These are phyloP conservation scores for Typhlomys cinereus DNA, from an alignment of 2,113 vertebrate species.

Conservation along the genomic window DNA sequence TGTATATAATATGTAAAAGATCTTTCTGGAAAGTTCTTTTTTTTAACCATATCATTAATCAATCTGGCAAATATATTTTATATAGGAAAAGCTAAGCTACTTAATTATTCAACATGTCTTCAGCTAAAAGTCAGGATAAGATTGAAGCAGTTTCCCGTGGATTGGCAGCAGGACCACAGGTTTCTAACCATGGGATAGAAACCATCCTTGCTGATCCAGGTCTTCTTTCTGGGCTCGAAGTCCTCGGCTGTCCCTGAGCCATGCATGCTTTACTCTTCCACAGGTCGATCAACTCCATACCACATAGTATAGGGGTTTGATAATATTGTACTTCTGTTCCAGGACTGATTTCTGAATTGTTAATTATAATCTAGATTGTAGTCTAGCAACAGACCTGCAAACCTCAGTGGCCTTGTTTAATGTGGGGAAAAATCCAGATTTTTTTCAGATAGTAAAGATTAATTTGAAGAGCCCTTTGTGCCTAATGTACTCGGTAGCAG, in stretches of 20 bases:
- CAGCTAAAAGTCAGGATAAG: neutral
- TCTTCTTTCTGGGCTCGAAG: neutral
- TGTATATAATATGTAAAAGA: no score
- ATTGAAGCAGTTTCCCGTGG: neutral
- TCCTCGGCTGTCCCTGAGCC: no score
- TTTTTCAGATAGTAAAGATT: constrained; percentile 27
- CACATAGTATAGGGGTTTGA: no score
- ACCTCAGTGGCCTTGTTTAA: constrained; percentile 45
- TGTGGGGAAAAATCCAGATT: neutral
- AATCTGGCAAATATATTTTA: constrained; percentile 32
- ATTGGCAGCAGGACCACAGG: neutral
- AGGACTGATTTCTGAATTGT: no score
- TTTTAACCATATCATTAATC: constrained; percentile 30
- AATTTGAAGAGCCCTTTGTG: constrained; percentile 9
- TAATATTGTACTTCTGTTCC: no score
- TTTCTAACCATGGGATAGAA: neutral
- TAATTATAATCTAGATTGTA: no score
- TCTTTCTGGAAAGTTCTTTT: constrained; percentile 30
- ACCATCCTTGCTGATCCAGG: neutral
- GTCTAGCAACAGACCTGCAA: no score
- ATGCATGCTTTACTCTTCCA: no score
- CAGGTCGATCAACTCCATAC: no score
- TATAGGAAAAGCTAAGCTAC: neutral
- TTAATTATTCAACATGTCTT: neutral
- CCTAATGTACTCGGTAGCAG: neutral